Base-by-base conservation (phyloP, 2,888 invertebrate genomes). In the Apodemia duryi region DNA sequence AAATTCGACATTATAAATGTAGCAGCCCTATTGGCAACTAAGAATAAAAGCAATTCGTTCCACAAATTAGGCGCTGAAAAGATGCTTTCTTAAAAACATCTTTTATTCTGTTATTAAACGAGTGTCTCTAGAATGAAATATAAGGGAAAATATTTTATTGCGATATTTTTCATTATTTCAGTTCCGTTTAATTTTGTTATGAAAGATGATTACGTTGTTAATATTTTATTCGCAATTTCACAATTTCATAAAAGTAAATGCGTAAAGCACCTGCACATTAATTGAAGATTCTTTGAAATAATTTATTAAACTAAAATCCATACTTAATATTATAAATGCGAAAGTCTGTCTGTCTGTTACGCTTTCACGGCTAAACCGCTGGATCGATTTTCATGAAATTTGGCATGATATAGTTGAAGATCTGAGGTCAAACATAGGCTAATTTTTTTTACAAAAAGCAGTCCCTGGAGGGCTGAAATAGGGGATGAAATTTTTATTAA, bases 11-110 rank as follows among this genome's bases (percentile, higher is more conserved):
- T 32, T 11, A 9, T 1, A 29, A 54, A 54, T 29, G 28, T 54
- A 29, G 54, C 54, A 54, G 28, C 54, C 63, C 62, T 54, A 65
- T 35, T 43, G 28, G 65, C 51, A 54, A 49, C 81, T 84, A 83
- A 75, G 70, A 78, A 78, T 81, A 82, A 83, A 80, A 78, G 79
- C 79, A 78, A 84, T 85, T 86, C 80, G 83, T 86, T 81, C 73
- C 72, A 72, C 75, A 81, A 83, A 87, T 85, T 83, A 80, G 78
- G 75, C 73, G 76, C 76, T 75, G 76, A 78, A 82, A 84, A 83
- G 77, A 81, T 79, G 78, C 73, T 66, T 70, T 71, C 65, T 67
- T 71, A 64, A 64, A 67, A 54, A 63, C 75, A 80, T 80, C 79
- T 77, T 79, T 71, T 71, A 67, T 70, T 43, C 64, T 62, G 35